A percentile compares a stretch with the other conserved stretches of the same genome.
Conservation (phyloP, 2,797 vertebrate species). For the Hydrocynus forskahlii region DNA sequence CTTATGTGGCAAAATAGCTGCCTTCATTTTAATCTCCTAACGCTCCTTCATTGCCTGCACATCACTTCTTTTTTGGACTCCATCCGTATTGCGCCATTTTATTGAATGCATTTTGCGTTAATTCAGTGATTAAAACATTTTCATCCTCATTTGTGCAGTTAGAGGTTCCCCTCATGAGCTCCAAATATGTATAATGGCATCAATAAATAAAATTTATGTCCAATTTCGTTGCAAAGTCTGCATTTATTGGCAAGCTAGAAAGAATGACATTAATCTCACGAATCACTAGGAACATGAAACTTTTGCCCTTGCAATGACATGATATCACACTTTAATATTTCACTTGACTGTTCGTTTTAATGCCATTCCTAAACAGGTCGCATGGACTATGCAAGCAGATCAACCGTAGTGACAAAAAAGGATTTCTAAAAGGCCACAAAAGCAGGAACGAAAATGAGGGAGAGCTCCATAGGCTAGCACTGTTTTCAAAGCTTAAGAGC, state of each 20-base stretch:
- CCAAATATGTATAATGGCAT: no score
- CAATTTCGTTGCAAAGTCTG: conserved; percentile 27
- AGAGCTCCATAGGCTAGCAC: not conserved
- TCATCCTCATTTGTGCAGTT: not conserved
- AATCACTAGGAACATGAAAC: conserved; percentile 12
- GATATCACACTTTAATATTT: not conserved
- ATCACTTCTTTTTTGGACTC: not conserved
- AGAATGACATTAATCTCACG: conserved; percentile 12
- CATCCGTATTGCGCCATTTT: not conserved
- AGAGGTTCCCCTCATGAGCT: not conserved
- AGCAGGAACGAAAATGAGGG: not conserved
- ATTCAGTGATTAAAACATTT: not conserved
- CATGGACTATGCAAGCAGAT: not conserved
- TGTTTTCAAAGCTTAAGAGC: not conserved
- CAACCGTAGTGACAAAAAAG: no score
- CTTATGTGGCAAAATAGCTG: no score
- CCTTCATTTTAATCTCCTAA: no score
- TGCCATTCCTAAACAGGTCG: not conserved
- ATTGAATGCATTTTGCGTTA: conserved; percentile 2
- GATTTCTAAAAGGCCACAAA: not conserved
- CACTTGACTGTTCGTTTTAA: not conserved
- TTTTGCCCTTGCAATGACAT: not conserved
- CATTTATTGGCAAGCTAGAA: conserved; percentile 47
- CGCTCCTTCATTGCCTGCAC: no score
- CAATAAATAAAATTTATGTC: conserved; percentile 21